Percentiles rank a stretch among this genome's conserved stretches.
These are phyloP conservation scores for Campoplex capitator DNA, from an alignment of 2,888 invertebrate genomes.

Conservation along the genomic window DNA sequence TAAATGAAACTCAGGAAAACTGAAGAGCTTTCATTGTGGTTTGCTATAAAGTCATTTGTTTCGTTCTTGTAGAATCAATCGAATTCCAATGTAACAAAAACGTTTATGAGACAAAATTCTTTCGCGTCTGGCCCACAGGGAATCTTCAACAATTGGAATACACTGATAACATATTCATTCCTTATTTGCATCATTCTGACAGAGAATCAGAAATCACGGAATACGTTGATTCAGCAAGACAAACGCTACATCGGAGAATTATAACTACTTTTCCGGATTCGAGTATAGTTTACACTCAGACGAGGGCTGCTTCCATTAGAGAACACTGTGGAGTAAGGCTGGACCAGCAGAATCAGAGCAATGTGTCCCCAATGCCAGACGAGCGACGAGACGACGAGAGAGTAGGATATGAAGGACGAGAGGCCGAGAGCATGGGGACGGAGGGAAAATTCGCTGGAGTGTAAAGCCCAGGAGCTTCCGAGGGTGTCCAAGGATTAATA, in stretches of 20 bases:
- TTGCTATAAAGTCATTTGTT: constrained; percentile 39
- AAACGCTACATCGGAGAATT: constrained; percentile 22
- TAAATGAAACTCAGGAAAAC: background rate
- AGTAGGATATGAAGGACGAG: constrained; percentile 50
- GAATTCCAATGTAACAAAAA: background rate
- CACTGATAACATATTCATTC: background rate
- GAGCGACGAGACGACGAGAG: constrained; percentile 53
- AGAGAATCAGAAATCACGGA: constrained; percentile 14
- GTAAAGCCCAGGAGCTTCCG: constrained; percentile 74
- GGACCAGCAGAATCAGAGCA: constrained; percentile 49
- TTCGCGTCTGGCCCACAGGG: background rate
- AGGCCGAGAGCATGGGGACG: constrained; percentile 27
- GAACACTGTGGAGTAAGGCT: constrained; percentile 25
- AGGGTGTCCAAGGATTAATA: constrained; percentile 79
- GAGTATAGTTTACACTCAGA: constrained; percentile 23
- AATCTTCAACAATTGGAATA: background rate
- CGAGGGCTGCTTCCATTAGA: constrained; percentile 47
- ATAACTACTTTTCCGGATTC: constrained; percentile 32
- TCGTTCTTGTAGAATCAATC: constrained; percentile 26
- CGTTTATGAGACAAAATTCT: background rate
- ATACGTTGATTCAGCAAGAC: background rate
- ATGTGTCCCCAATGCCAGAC: constrained; percentile 54
- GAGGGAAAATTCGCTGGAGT: constrained; percentile 67
- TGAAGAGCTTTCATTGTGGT: constrained; percentile 29
- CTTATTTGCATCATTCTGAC: background rate